A percentile compares a stretch with the other conserved stretches of the same genome.
phyloP scores from a whole-genome alignment of 92 coral and sea anemone species.

The Bergia sp. region DNA sequence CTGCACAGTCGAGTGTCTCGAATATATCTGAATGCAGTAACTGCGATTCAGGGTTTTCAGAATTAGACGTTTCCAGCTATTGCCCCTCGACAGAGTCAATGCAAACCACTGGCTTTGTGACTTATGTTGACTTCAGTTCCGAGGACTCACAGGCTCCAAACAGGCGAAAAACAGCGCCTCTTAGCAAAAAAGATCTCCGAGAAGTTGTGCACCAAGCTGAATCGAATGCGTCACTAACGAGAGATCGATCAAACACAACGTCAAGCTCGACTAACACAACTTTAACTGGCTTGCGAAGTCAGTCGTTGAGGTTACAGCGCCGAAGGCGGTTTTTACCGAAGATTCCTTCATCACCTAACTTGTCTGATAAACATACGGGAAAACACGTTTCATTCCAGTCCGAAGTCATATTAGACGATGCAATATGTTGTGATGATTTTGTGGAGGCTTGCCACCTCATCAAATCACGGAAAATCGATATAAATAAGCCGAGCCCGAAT shows the following conservation, averaged over 20 bases:
- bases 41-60: constrained; percentile 78
- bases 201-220: background rate
- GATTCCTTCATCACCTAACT: constrained; percentile 7
- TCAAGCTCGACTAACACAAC: background rate
- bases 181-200: constrained; percentile 23
- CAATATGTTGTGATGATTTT: constrained; percentile 73
- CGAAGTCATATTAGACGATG: constrained; percentile 70
- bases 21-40: constrained; percentile 74
- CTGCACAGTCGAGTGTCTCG: constrained; percentile 65
- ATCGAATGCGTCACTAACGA: background rate
- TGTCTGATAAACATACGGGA: background rate
- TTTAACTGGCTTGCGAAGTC: constrained; percentile 7
- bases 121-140: background rate
- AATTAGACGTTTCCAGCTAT: constrained; percentile 53
- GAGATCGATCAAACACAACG: constrained; percentile 27
- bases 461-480: constrained; percentile 74
- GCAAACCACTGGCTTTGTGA: constrained; percentile 10
- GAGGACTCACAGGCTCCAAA: background rate
- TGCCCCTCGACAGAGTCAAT: constrained; percentile 55
- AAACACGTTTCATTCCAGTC: constrained; percentile 74
- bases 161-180: constrained; percentile 45
- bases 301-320: constrained; percentile 33
- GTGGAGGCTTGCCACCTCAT: constrained; percentile 87
- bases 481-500: constrained; percentile 75
- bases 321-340: constrained; percentile 21